These are phyloP conservation scores for Chionodraco myersi DNA, from an alignment of 2,113 vertebrate genomes.

Conservation along the genomic window DNA sequence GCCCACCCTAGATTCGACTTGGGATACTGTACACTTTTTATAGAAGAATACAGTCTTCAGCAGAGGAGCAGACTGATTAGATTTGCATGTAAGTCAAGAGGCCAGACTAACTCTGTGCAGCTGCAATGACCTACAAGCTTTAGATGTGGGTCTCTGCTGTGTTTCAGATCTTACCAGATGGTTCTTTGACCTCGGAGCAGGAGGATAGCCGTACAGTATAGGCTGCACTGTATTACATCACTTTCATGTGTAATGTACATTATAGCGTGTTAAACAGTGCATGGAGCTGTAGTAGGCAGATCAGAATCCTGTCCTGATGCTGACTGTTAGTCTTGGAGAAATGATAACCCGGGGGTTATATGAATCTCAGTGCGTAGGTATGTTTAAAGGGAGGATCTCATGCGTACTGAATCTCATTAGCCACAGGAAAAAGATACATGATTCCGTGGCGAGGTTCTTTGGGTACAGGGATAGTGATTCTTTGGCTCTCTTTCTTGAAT, in stretches of 20 bases:
- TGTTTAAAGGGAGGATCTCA: constrained; percentile 8
- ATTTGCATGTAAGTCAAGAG: constrained; percentile 34
- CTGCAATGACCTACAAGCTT: constrained; percentile 35
- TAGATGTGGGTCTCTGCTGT: constrained; percentile 42
- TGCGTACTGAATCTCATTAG: constrained; percentile 34
- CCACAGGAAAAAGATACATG: constrained; percentile 29
- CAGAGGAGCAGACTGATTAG: constrained; percentile 40
- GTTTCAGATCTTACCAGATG: constrained; percentile 57
- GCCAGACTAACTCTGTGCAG: constrained; percentile 7
- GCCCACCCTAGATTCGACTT: neutral
- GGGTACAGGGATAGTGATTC: constrained; percentile 45
- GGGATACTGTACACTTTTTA: neutral
- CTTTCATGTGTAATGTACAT: constrained; percentile 17
- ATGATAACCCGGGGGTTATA: constrained; percentile 2
- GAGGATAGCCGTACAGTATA: neutral
- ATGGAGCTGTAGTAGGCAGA: constrained; percentile 9
- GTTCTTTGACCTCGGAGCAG: constrained; percentile 41
- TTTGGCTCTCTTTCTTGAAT: constrained; percentile 68
- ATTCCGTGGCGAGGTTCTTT: constrained; percentile 6
- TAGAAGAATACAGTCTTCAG: neutral
- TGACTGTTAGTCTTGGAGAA: constrained; percentile 21
- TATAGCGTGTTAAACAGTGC: constrained; percentile 30
- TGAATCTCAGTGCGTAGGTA: neutral
- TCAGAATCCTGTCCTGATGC: constrained; percentile 11
- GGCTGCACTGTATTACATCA: neutral